Evolutionary conservation across 2,797 vertebrate genomes (phyloP), one percentile per base, ranked within the genome.

Genomic region (Coracias cyanogaster): DNA sequence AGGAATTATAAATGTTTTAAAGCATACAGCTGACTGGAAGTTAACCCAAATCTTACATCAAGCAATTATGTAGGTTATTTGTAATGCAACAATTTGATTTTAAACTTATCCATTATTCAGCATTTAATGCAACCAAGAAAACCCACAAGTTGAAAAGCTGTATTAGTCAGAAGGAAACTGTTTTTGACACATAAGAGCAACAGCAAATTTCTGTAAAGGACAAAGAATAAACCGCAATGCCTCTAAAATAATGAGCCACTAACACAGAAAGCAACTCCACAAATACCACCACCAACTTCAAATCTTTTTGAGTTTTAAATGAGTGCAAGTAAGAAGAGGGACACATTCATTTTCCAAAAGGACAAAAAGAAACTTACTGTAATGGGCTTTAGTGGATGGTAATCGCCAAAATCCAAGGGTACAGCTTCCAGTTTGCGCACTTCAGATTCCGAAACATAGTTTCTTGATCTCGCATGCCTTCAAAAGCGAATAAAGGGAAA

Each of bases 331-430:
- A 37, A 84, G 29, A 52, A 41, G 24, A 37, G 14, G 28, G 37
- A 37, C 24, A 52, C 18, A 15, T 46, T 86, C 2, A 5, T 33
- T 69, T 84, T 57, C 65, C 55, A 58, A 51, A 88, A 64, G 20
- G 25, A 48, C 7, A 43, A 31, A 41, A 57, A 14, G 12, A 83
- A 73, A 94, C 98, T 96, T 96, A 99, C 99, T 76, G 98, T 99
- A 93, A 99, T 99, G 80, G 98, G 98, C 94, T 99, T 99, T 71
- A 99, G 98, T 0, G 99, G 99, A 86, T 99, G 99, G 88, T 99
- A 99, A 89, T 99, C 99, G 0, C 98, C 99, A 92, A 98, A 98
- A 65, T 99, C 99, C 43, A 99, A 91, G 2, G 96, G 95, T 16
- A 97, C 45, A 1, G 88, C 92, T 76, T 99, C 99, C 89, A 98